These are phyloP conservation scores for Stomatorhinus walkeri DNA, from an alignment of 2,797 vertebrate species.

Conservation along the genomic window DNA sequence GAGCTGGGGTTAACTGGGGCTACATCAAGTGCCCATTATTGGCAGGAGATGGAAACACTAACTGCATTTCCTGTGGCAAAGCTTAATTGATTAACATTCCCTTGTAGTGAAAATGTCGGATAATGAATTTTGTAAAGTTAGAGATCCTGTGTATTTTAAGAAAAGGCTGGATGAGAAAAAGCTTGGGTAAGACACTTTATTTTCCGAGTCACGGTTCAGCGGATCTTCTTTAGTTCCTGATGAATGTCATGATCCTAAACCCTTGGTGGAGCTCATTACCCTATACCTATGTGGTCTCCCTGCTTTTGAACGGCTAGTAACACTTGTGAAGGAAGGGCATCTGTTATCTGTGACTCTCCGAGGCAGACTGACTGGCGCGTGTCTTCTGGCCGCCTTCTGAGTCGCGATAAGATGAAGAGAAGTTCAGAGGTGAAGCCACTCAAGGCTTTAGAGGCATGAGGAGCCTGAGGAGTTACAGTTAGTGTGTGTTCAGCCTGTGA, in stretches of 20 bases:
- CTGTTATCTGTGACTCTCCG: neutral
- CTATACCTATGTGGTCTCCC: neutral
- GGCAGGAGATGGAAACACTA: neutral
- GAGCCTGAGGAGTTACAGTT: neutral
- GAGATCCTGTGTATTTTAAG: neutral
- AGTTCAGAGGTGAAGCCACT: neutral
- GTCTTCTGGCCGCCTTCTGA: neutral
- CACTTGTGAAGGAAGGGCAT: neutral
- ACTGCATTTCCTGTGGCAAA: neutral
- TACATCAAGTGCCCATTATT: neutral
- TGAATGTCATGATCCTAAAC: neutral
- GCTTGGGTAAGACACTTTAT: neutral
- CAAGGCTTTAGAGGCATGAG: neutral
- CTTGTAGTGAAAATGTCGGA: neutral
- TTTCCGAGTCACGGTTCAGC: neutral
- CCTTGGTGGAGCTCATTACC: neutral
- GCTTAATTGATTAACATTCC: neutral
- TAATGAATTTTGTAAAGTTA: slow-evolving; percentile 4
- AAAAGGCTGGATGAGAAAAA: neutral
- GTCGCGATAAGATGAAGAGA: neutral
- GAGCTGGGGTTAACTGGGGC: neutral
- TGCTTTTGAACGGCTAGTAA: neutral
- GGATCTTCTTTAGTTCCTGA: neutral
- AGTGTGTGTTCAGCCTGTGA: neutral
- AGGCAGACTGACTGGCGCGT: neutral